phyloP scores from a whole-genome alignment of 2,888 invertebrate genomes.

The Dicranocentrus wangi region DNA sequence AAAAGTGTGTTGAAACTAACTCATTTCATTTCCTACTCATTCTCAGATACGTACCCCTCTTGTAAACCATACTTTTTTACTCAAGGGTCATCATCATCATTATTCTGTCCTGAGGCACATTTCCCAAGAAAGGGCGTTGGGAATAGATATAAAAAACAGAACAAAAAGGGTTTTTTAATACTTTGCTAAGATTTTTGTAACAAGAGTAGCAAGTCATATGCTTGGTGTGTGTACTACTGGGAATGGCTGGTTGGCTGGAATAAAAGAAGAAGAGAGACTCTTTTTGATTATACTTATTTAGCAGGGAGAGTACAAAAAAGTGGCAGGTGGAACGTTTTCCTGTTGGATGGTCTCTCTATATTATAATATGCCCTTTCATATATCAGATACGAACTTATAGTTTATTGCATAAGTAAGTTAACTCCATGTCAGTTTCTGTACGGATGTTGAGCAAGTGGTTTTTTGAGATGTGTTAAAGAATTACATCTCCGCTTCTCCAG shows the following conservation, averaged over 20 bases:
- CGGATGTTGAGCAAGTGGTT: constrained; percentile 42
- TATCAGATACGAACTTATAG: constrained; percentile 44
- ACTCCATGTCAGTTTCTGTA: neutral
- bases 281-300: constrained; percentile 42
- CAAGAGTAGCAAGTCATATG: constrained; percentile 37
- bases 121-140: constrained; percentile 55
- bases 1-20: constrained; percentile 42
- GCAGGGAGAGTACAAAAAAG: constrained; percentile 49
- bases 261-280: constrained; percentile 23
- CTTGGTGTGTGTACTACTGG: neutral
- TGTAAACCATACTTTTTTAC: constrained; percentile 30
- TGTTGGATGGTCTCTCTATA: constrained; percentile 30
- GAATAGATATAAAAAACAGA: constrained; percentile 38
- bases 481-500: constrained; percentile 14
- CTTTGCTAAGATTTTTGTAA: constrained; percentile 57
- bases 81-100: constrained; percentile 61
- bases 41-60: constrained; percentile 4
- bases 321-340: constrained; percentile 51
- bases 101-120: constrained; percentile 45
- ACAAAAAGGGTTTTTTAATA: constrained; percentile 35
- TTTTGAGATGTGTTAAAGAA: constrained; percentile 12
- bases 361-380: constrained; percentile 40
- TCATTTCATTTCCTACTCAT: constrained; percentile 37
- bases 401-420: constrained; percentile 22
- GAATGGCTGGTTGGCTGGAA: constrained; percentile 8